Conservation (phyloP, 2,888 invertebrate species). For the Busseola fusca region DNA sequence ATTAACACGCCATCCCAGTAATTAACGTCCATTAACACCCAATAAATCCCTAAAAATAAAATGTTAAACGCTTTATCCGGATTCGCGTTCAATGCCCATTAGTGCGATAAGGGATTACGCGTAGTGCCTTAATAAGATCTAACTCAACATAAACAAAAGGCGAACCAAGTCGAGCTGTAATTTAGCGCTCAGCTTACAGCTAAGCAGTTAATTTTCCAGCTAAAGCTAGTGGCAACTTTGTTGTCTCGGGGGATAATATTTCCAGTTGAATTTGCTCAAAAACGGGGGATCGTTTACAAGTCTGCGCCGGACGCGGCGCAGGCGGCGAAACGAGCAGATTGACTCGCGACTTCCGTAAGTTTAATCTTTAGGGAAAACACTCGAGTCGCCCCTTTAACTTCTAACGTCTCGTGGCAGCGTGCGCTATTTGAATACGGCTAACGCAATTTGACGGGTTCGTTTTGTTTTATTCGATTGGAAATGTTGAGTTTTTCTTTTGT, state of each 20-base stretch:
- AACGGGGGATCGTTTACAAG: constrained; percentile 66
- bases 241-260: constrained; percentile 66
- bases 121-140: constrained; percentile 55
- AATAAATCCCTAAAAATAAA: constrained; percentile 48
- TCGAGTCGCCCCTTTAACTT: constrained; percentile 58
- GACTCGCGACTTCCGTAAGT: constrained; percentile 66
- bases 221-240: constrained; percentile 62
- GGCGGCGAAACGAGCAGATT: constrained; percentile 70
- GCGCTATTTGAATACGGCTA: constrained; percentile 57
- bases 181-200: constrained; percentile 57
- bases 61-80: constrained; percentile 27
- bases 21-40: constrained; percentile 48
- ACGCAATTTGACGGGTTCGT: constrained; percentile 56
- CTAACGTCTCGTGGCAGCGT: constrained; percentile 55
- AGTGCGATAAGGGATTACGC: constrained; percentile 34
- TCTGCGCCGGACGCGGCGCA: constrained; percentile 61
- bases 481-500: constrained; percentile 47
- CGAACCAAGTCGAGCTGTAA: constrained; percentile 51
- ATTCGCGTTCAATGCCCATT: constrained; percentile 31
- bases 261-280: constrained; percentile 60
- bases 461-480: constrained; percentile 58
- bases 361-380: constrained; percentile 71
- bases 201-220: constrained; percentile 66
- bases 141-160: constrained; percentile 61
- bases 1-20: constrained; percentile 43